Evolutionary conservation across 2,888 invertebrate species (phyloP).

Genomic region (Lithophane semibrunnea): DNA sequence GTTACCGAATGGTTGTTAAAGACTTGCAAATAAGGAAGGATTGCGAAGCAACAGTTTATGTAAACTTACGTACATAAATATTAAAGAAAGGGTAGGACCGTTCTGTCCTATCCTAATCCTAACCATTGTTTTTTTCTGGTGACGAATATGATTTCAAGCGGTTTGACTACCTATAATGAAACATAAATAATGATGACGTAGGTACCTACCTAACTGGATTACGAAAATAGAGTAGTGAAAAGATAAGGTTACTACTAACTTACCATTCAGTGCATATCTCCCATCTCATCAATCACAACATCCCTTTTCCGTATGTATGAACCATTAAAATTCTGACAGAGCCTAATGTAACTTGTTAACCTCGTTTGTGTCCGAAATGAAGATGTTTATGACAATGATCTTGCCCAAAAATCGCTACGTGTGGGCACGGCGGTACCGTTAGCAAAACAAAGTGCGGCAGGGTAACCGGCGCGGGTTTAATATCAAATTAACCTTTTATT

Average conservation of each 20-base stretch:
- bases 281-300: slow-evolving; percentile 22
- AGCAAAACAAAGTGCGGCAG: slow-evolving; percentile 62
- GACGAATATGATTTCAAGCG: neutral
- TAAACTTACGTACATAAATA: neutral
- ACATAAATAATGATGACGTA: too few species aligned
- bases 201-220: neutral
- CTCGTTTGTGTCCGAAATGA: slow-evolving; percentile 66
- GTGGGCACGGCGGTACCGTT: slow-evolving; percentile 84
- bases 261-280: neutral
- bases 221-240: neutral
- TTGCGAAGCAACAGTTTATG: slow-evolving; percentile 1
- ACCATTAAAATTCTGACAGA: slow-evolving; percentile 60
- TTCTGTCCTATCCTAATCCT: neutral
- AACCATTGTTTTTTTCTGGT: neutral
- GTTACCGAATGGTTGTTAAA: slow-evolving; percentile 36
- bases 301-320: slow-evolving; percentile 36
- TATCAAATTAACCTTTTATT: slow-evolving; percentile 31
- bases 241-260: neutral
- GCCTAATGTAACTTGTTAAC: slow-evolving; percentile 64
- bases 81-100: neutral
- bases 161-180: neutral
- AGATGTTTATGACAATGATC: slow-evolving; percentile 76
- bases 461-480: slow-evolving; percentile 21
- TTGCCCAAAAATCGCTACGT: slow-evolving; percentile 75
- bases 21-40: slow-evolving; percentile 16